phyloP scores from a whole-genome alignment of 2,888 invertebrate genomes.

The Chymomyza amoena region DNA sequence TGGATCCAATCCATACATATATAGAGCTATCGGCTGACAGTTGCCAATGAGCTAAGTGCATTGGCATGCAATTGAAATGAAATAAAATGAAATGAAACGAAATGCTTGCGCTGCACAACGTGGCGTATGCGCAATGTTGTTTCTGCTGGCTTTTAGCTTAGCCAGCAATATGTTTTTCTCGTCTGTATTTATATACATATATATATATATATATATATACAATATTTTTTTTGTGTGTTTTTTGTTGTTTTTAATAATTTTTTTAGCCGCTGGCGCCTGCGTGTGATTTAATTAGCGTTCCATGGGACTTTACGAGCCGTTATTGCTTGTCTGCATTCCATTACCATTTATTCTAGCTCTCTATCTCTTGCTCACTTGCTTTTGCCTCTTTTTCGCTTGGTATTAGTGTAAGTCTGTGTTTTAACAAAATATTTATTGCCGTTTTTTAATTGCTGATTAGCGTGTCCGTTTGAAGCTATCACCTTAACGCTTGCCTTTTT shows the following conservation, averaged over 20 bases:
- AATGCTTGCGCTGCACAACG: constrained; percentile 58
- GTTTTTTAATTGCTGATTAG: constrained; percentile 64
- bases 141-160: constrained; percentile 31
- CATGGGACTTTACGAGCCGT: constrained; percentile 41
- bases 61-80: constrained; percentile 67
- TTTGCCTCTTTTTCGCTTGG: background rate
- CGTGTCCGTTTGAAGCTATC: constrained; percentile 29
- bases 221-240: background rate
- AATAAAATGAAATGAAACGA: constrained; percentile 19
- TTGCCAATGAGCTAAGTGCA: constrained; percentile 53
- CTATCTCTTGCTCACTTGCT: constrained; percentile 3
- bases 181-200: background rate
- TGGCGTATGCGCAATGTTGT: constrained; percentile 67
- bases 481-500: constrained; percentile 6
- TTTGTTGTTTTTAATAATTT: background rate
- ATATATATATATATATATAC: too few species aligned
- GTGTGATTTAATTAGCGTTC: constrained; percentile 53
- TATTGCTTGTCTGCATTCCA: constrained; percentile 27
- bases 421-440: constrained; percentile 57
- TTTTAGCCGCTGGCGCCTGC: constrained; percentile 53
- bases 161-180: constrained; percentile 31
- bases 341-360: constrained; percentile 1
- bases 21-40: background rate
- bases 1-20: background rate
- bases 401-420: background rate